phyloP scores from a whole-genome alignment of 2,888 invertebrate species.

The Pyrgus malvae region DNA sequence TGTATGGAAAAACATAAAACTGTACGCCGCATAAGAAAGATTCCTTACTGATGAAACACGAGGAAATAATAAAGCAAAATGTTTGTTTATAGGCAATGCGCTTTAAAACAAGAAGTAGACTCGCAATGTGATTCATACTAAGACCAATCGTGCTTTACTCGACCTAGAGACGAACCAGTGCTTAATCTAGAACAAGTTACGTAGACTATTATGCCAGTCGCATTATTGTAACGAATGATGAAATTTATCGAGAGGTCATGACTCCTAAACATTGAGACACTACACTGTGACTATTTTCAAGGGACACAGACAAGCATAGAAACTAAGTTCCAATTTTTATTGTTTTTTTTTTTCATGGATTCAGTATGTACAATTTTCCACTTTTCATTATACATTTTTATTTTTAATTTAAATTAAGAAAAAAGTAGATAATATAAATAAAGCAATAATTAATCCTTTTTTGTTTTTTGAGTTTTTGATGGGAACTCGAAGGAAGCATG shows the following conservation, averaged over 20 bases:
- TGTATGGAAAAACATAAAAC: too few species aligned
- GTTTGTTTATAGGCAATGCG: slow-evolving; percentile 11
- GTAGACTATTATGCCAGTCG: slow-evolving; percentile 22
- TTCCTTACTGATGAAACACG: slow-evolving; percentile 4
- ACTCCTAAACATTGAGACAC: neutral
- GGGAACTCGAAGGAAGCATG: too few species aligned
- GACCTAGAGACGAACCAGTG: slow-evolving; percentile 24
- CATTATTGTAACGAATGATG: slow-evolving; percentile 24
- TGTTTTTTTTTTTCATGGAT: too few species aligned
- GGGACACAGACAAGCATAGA: too few species aligned
- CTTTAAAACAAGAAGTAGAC: slow-evolving; percentile 17
- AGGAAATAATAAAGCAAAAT: slow-evolving; percentile 14
- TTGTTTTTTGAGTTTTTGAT: too few species aligned
- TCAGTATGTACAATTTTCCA: too few species aligned
- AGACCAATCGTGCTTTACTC: slow-evolving; percentile 23
- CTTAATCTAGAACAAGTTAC: slow-evolving; percentile 27
- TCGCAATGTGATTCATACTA: slow-evolving; percentile 25
- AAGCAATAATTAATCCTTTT: too few species aligned
- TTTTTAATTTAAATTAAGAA: too few species aligned
- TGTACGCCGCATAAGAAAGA: too few species aligned
- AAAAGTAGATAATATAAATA: too few species aligned
- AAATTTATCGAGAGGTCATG: slow-evolving; percentile 11
- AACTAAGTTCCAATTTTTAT: too few species aligned
- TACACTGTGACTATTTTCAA: neutral
- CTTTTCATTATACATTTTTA: too few species aligned